These are phyloP conservation scores for Tapirus terrestris DNA, from an alignment of 2,113 vertebrate genomes.

Conservation along the genomic window DNA sequence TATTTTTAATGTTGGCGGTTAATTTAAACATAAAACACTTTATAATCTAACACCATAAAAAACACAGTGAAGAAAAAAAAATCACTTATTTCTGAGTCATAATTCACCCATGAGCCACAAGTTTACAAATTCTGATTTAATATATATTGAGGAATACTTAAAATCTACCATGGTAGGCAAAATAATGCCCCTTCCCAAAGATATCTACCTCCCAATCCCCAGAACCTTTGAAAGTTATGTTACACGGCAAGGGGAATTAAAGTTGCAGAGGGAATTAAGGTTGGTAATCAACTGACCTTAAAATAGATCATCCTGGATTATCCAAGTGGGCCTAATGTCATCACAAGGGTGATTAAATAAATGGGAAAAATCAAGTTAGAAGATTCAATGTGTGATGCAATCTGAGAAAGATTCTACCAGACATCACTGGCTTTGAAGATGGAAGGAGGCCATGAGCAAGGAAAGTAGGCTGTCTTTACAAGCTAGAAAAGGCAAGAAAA, in stretches of 20 bases:
- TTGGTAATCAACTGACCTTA: not conserved
- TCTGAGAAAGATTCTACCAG: not conserved
- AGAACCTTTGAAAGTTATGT: not conserved
- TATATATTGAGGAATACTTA: not conserved
- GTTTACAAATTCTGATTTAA: not conserved
- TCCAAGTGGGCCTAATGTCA: not conserved
- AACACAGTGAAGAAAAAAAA: not conserved
- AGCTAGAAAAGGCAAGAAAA: not conserved
- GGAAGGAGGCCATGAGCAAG: not conserved
- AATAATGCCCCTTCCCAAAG: not conserved
- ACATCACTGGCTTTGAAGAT: not conserved
- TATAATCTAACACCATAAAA: not conserved
- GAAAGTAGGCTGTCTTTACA: not conserved
- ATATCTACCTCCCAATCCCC: not conserved
- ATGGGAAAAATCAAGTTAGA: not conserved
- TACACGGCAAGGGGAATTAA: not conserved
- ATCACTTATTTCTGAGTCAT: not conserved
- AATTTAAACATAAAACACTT: not conserved
- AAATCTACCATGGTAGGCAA: not conserved
- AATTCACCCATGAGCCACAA: not conserved
- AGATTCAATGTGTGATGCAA: not conserved
- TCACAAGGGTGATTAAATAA: not conserved
- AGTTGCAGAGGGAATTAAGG: not conserved
- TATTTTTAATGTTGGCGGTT: not conserved
- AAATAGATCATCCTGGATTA: not conserved